Conservation (phyloP, 2,888 invertebrate species). For the Nebria salina region DNA sequence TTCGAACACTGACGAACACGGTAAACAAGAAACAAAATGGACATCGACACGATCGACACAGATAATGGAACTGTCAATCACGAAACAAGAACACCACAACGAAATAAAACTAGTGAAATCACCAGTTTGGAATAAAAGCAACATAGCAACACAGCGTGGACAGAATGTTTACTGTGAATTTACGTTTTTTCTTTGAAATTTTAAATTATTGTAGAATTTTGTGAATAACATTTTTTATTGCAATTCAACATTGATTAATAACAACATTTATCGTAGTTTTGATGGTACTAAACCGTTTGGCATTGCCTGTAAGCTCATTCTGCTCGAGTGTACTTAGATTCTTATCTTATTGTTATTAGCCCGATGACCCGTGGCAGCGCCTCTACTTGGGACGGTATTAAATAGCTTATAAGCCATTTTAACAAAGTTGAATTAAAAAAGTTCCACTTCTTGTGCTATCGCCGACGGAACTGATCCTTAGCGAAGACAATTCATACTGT, state of each 20-base stretch:
- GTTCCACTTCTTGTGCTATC: slow-evolving; percentile 13
- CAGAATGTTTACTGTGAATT: too few species aligned
- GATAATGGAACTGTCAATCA: background rate
- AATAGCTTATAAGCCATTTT: slow-evolving; percentile 44
- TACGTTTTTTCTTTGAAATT: too few species aligned
- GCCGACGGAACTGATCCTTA: background rate
- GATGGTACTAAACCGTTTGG: slow-evolving; percentile 3
- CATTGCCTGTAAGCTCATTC: background rate
- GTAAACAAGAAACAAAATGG: slow-evolving; percentile 1
- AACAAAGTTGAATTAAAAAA: slow-evolving; percentile 46
- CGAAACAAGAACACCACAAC: background rate
- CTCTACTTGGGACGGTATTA: slow-evolving; percentile 17
- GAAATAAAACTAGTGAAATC: too few species aligned
- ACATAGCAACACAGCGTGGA: too few species aligned
- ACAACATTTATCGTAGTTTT: too few species aligned
- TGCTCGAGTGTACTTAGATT: slow-evolving; percentile 13
- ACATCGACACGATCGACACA: background rate
- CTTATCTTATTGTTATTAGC: slow-evolving; percentile 44
- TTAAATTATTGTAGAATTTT: too few species aligned
- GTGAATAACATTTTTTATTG: too few species aligned
- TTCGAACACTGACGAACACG: background rate
- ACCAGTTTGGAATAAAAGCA: too few species aligned
- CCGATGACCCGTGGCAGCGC: slow-evolving; percentile 19
- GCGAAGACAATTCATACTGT: too few species aligned
- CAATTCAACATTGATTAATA: too few species aligned